Evolutionary conservation across 2,797 vertebrate genomes (phyloP), one percentile per base, ranked within the genome.

Genomic region (Champsocephalus esox): DNA sequence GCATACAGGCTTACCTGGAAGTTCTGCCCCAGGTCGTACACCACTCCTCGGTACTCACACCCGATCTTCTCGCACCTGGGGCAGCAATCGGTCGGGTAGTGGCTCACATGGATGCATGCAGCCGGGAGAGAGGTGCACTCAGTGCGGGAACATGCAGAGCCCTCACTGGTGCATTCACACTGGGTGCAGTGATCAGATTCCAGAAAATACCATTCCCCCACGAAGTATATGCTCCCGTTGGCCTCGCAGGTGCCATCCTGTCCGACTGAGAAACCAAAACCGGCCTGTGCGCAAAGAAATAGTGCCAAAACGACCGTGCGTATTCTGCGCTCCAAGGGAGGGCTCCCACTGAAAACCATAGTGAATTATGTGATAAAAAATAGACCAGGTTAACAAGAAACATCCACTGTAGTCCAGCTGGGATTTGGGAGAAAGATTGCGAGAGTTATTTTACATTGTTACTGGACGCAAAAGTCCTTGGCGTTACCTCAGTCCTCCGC

Each of bases 21-120:
- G 52, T 88, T 89, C 62, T 95, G 90, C 0, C 94, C 95, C 72
- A 96, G 89, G 5, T 96, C 94, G 64, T 96, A 96, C 41, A 96
- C 95, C 24, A 94, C 93, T n/a, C 95, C 96, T 0, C 95, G 89
- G 90, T 96, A 92, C 77, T 96, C 95, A 32, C 96, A 96, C 46
- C 96, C 96, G 73, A 96, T 95, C 84, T 90, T 95, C 89, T 96
- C 96, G 82, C 96, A 96, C 73, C 95, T 87, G 12, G 96, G 94
- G 82, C 96, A 97, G 92, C 96, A 96, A 92, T 96, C 95, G 16
- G 89, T 94, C 65, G 96, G 96, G 86, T 96, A 96, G 90, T 96
- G 95, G 91, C 95, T 96, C 71, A 96, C 95, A 63, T 98, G 96
- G 92, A 96, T 96, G 93, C 96, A 97, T 11, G 95, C 95, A 3